These are phyloP conservation scores for Mesembrinibis cayennensis DNA, from an alignment of 2,113 vertebrate species.

Conservation along the genomic window DNA sequence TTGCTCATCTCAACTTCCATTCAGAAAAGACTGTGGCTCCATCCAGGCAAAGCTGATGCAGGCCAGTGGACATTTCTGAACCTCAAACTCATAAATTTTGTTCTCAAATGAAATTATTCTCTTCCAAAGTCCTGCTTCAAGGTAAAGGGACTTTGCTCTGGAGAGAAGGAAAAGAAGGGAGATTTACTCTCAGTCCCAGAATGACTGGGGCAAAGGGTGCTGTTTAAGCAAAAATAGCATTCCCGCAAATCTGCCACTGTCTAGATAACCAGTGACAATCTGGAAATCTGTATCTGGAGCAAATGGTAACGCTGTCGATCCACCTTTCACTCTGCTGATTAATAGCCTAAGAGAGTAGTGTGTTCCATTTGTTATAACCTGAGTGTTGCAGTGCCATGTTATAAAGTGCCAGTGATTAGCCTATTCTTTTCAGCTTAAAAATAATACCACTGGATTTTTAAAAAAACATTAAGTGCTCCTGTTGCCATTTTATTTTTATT, in stretches of 20 bases:
- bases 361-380: slow-evolving; percentile 23
- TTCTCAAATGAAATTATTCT: background rate
- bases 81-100: background rate
- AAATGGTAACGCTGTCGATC: background rate
- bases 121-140: background rate
- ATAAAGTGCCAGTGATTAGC: background rate
- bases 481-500: background rate
- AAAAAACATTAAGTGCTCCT: background rate
- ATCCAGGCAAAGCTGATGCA: background rate
- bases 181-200: background rate
- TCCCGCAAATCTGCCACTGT: background rate
- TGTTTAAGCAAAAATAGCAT: background rate
- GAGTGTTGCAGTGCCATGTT: background rate
- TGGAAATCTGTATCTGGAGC: slow-evolving; percentile 1
- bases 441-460: background rate
- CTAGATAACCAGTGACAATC: background rate
- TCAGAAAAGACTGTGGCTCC: background rate
- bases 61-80: background rate
- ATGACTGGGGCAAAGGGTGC: background rate
- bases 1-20: background rate
- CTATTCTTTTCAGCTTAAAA: background rate
- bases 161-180: background rate
- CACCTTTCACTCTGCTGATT: slow-evolving; percentile 14
- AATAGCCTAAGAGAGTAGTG: background rate
- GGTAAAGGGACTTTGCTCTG: background rate